These are phyloP conservation scores for Campylorhamphus procurvoides DNA, from an alignment of 2,113 vertebrate species.

Conservation along the genomic window DNA sequence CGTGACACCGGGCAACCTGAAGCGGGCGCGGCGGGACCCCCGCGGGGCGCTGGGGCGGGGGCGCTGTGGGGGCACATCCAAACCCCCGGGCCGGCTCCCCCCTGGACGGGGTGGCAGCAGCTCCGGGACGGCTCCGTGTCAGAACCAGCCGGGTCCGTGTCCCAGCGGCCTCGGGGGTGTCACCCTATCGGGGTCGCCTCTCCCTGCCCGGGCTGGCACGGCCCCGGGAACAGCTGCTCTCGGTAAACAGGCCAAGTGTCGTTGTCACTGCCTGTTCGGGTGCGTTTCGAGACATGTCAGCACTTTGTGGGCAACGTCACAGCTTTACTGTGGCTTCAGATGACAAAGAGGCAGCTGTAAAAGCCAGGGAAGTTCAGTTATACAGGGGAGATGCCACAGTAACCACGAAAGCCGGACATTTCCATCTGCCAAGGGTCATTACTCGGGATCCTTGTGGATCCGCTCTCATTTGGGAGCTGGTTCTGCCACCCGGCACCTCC, in stretches of 20 bases:
- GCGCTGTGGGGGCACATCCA: no score
- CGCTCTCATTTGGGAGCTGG: neutral
- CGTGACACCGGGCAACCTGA: no score
- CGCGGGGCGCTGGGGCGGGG: no score
- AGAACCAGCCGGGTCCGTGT: no score
- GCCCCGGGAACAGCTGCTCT: neutral
- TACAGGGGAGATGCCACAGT: neutral
- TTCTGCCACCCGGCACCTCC: neutral
- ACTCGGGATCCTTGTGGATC: neutral
- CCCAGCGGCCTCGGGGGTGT: no score
- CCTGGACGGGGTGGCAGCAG: no score
- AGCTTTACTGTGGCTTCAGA: constrained; percentile 7
- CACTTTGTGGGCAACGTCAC: neutral
- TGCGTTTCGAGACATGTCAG: neutral
- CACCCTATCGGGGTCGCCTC: no score
- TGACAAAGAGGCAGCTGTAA: neutral
- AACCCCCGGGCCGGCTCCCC: no score
- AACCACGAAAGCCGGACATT: neutral
- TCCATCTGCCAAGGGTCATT: neutral
- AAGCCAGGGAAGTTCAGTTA: neutral
- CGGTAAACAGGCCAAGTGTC: neutral
- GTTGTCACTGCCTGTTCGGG: neutral
- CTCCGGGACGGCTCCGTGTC: no score
- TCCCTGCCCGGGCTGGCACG: no score
- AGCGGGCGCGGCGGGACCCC: no score